Conservation (phyloP, 1,140 invertebrate species). For the Drosophila lacertosa region DNA sequence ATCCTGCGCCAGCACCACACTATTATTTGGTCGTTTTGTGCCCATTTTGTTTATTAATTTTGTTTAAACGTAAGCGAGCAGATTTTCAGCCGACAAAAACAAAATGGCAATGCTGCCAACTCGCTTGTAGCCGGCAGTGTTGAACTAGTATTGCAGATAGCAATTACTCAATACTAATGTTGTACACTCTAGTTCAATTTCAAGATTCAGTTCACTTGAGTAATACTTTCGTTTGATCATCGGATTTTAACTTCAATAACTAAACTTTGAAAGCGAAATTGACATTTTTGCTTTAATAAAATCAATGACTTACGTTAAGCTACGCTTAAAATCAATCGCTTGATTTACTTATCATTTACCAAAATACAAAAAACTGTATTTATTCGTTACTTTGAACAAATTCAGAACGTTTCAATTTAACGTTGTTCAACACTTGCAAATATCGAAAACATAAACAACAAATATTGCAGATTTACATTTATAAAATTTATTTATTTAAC, state of each 20-base stretch:
- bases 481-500: constrained; percentile 61
- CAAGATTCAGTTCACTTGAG: no score
- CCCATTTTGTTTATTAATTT: constrained; percentile 48
- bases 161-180: no score
- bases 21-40: constrained; percentile 83
- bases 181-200: no score
- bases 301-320: no score
- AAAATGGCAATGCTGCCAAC: constrained; percentile 48
- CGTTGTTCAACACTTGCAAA: neutral
- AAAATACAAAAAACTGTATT: no score
- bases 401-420: neutral
- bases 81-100: constrained; percentile 35
- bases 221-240: no score
- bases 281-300: no score
- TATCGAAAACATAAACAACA: constrained; percentile 17
- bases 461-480: neutral
- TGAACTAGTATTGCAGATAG: no score
- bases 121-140: neutral
- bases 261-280: no score
- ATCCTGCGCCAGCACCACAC: constrained; percentile 86
- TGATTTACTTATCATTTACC: no score
- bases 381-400: neutral
- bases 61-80: constrained; percentile 19
- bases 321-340: no score
- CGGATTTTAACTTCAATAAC: no score